These are phyloP conservation scores for Andrena minutula DNA, from an alignment of 2,888 invertebrate species.

Conservation along the genomic window DNA sequence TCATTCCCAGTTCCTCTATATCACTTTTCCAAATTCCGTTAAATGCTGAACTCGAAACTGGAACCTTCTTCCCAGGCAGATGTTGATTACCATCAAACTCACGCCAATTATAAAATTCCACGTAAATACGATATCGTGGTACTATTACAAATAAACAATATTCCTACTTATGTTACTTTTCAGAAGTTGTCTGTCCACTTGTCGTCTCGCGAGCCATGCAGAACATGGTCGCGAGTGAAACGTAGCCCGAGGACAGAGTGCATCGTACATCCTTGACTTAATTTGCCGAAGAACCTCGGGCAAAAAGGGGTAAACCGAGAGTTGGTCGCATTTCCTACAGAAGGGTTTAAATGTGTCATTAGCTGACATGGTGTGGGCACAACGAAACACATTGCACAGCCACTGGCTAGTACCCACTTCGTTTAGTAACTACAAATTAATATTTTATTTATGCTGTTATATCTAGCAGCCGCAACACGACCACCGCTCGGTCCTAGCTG, in stretches of 20 bases:
- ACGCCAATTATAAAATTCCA: background rate
- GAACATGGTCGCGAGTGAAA: background rate
- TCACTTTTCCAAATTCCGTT: background rate
- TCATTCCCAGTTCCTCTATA: background rate
- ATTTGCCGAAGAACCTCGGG: constrained; percentile 11
- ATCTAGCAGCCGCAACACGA: constrained; percentile 32
- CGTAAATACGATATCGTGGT: background rate
- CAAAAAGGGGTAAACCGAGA: background rate
- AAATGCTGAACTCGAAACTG: background rate
- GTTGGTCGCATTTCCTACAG: constrained; percentile 6
- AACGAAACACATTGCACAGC: background rate
- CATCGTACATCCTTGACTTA: constrained; percentile 19
- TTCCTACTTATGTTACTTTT: background rate
- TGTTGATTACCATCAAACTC: constrained; percentile 6
- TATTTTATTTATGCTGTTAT: constrained; percentile 46
- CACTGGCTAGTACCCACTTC: background rate
- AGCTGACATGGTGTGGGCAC: constrained; percentile 25
- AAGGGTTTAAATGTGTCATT: constrained; percentile 27
- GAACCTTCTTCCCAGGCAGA: background rate
- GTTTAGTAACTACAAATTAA: constrained; percentile 39
- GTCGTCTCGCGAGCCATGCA: background rate
- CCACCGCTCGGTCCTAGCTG: background rate
- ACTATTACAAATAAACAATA: background rate
- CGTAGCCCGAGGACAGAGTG: background rate
- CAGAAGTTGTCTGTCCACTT: background rate